Base-by-base conservation (phyloP, 2,113 vertebrate genomes). In the Takifugu flavidus region DNA sequence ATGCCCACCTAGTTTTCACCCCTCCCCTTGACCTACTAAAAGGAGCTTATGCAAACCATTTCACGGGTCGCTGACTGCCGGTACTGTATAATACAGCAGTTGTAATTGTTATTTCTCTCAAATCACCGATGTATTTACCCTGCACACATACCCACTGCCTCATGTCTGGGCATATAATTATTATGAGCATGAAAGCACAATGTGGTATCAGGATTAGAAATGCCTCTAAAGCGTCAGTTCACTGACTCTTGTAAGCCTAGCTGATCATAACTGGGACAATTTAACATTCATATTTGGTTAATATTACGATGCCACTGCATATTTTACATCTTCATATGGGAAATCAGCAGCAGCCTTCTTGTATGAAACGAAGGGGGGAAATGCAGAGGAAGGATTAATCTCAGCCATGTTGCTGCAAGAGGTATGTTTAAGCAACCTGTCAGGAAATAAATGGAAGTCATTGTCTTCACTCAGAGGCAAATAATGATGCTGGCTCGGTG, bases 11-110 rank as follows among this genome's bases (percentile, higher is more conserved):
- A 25, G 54, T 63, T 44, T 6, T 55, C 34, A 53, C 64, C 65
- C 70, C 70, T 78, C 65, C 68, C 50, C 57, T 25, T 75, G 73
- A 80, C 78, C 77, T 70, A 80, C 61, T 71, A 66, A 81, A 79
- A 67, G 20, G 50, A 27, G 59, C 62, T 82, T 42, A 67, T 72
- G 66, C 67, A 76, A 83, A 86, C 72, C 29, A 59, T 75, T 81
- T 78, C 61, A 70, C 66, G 75, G 71, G 70, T 60, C 56, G 62
- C 65, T 46, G 53, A 59, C 69, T 78, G 25, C 59, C 71, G 53
- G 53, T 55, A 54, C 67, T 61, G 45, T 71, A 55, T 65, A 67
- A 67, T 50, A 20, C 53, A 62, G 47, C 64, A 31, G 34, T 26
- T 63, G 56, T 45, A 34, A 31, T 52, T 54, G 25, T 46, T 69